Conservation (phyloP, 2,888 invertebrate species). For the Ischnus inquisitorius region DNA sequence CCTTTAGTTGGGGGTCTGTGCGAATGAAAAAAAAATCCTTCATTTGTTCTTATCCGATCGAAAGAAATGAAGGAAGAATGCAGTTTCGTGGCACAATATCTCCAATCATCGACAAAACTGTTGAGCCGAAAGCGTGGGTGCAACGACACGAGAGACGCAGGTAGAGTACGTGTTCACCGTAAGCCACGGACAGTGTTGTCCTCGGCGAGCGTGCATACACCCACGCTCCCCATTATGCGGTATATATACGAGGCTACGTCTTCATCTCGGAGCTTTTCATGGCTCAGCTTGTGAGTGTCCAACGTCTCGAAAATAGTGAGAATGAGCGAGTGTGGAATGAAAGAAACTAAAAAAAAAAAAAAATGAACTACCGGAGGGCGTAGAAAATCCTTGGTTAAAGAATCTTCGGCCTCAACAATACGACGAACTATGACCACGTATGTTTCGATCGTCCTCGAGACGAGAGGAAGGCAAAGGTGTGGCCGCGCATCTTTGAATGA, state of each 20-base stretch:
- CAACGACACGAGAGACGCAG: conserved; percentile 1
- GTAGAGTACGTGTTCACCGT: conserved; percentile 19
- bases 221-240: conserved; percentile 47
- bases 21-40: neutral
- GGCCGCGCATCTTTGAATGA: conserved; percentile 71
- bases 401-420: conserved; percentile 16
- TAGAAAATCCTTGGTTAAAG: conserved; percentile 19
- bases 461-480: conserved; percentile 73
- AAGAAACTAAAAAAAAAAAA: conserved; percentile 10
- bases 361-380: neutral
- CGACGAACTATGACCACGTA: conserved; percentile 33
- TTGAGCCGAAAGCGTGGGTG: conserved; percentile 34
- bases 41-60: neutral
- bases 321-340: conserved; percentile 13
- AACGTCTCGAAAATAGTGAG: conserved; percentile 28
- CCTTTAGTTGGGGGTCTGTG: no score
- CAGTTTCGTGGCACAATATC: conserved; percentile 31
- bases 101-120: conserved; percentile 25
- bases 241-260: conserved; percentile 23
- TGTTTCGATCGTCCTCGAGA: conserved; percentile 50
- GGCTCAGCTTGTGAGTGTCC: conserved; percentile 24
- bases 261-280: conserved; percentile 54
- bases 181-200: conserved; percentile 7
- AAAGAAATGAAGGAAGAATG: conserved; percentile 3
- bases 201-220: conserved; percentile 23